A percentile compares a stretch with the other conserved stretches of the same genome.
These are phyloP conservation scores for Turdus rufiventris DNA, from an alignment of 2,113 vertebrate genomes.

Conservation along the genomic window DNA sequence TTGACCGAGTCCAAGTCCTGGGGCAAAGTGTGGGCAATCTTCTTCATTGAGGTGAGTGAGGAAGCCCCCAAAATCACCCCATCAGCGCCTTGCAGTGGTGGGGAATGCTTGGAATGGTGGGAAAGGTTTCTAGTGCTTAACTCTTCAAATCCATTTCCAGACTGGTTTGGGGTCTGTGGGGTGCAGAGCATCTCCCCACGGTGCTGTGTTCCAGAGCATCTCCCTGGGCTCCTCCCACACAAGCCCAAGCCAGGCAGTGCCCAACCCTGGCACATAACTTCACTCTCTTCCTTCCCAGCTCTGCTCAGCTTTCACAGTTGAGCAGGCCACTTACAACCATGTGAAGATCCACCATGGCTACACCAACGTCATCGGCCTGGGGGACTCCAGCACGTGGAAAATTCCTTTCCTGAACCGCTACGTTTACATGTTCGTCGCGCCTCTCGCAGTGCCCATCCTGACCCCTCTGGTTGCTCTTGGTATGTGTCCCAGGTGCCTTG, in stretches of 20 bases:
- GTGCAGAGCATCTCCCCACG: not conserved
- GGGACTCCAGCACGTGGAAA: constrained; percentile 92
- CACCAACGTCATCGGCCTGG: constrained; percentile 88
- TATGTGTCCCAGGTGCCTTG: constrained; percentile 9
- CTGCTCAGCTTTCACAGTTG: constrained; percentile 83
- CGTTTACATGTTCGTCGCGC: constrained; percentile 87
- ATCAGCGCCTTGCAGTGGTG: not conserved
- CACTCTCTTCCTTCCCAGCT: constrained; percentile 70
- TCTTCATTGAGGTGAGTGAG: constrained; percentile 88
- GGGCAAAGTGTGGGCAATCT: constrained; percentile 82
- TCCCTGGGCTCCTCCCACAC: not conserved
- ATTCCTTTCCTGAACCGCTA: constrained; percentile 80
- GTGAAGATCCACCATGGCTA: constrained; percentile 90
- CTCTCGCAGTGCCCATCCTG: constrained; percentile 80
- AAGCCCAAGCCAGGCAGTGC: not conserved
- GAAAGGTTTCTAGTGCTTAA: not conserved
- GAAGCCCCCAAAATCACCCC: not conserved
- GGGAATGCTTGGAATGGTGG: not conserved
- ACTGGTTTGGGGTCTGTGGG: not conserved
- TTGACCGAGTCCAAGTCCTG: constrained; percentile 82
- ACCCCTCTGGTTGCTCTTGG: constrained; percentile 86
- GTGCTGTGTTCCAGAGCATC: not conserved
- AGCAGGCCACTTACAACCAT: constrained; percentile 77
- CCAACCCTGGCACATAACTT: not conserved
- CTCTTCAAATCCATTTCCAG: not conserved